Base-by-base conservation (phyloP, 2,888 invertebrate genomes). In the Panopea generosa region DNA sequence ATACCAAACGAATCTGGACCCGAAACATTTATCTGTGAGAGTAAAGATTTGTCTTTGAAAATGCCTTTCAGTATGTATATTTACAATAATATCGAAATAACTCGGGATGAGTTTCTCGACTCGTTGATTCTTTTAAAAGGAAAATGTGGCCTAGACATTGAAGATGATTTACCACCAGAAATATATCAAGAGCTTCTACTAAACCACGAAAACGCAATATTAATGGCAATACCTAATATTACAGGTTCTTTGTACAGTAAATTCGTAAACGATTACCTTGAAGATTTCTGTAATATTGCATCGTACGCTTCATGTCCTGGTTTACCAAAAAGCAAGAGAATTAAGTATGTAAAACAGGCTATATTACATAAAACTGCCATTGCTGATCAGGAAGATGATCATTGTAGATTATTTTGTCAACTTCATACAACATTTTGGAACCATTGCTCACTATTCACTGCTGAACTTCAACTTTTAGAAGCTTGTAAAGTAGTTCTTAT, bases 51-150 rank as follows among this genome's bases (percentile, higher is more conserved):
- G 2, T 16, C 27, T n/a, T 45, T 81, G 4, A 63, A 55, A 16
- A 73, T 81, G 77, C 85, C 85, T 26, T 77, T 83, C 50, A 77
- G 80, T 55, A 47, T 33, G 16, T 6, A 57, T 7, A 52, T 82
- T 1, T 76, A 70, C 53, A 50, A 69, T 0, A 53, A 56, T n/a
- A 60, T 83, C 29, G 80, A 85, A 56, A 29, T 33, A 38, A 67
- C 65, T 7, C 75, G 61, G 26, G 79, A 81, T 33, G 69, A 74
- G 7, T 85, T 82, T 55, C 29, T 75, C 9, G 62, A 82, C 9
- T 55, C 67, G 6, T 40, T 82, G 3, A 53, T 20, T 9, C 62
- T 62, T 26, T 20, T 79, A 0, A 80, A 78, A 47, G 61, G 60
- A 3, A 53, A 70, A 29, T 77, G 73, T 71, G 80, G 75, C 7